phyloP scores from a whole-genome alignment of 2,113 vertebrate genomes.

The Cettia cetti region DNA sequence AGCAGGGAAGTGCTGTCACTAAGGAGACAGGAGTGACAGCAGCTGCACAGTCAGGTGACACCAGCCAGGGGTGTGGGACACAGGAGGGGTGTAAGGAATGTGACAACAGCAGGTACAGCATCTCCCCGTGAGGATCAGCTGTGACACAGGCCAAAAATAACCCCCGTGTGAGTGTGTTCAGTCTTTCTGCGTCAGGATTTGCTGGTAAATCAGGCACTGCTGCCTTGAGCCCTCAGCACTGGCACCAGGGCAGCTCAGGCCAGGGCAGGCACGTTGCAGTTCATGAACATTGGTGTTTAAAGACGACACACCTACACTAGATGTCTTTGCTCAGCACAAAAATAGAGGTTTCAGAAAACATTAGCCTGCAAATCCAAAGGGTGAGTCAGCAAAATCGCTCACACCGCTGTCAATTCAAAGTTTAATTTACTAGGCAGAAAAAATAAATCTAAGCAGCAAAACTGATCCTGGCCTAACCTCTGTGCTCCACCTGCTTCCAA shows the following conservation, averaged over 20 bases:
- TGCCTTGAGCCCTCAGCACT: not conserved
- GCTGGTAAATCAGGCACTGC: not conserved
- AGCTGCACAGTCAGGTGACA: not conserved
- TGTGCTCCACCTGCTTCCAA: not conserved
- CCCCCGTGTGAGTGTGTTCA: not conserved
- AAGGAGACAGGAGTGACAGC: not conserved
- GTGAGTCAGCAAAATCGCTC: not conserved
- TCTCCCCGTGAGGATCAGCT: not conserved
- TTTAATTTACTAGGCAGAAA: not conserved
- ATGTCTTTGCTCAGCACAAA: not conserved
- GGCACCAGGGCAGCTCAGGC: not conserved
- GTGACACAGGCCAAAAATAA: not conserved
- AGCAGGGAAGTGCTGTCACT: not conserved
- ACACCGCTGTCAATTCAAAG: not conserved
- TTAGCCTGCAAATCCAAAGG: not conserved
- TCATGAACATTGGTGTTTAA: not conserved
- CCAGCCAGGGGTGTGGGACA: not conserved
- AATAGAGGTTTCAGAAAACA: not conserved
- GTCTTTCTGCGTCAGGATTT: not conserved
- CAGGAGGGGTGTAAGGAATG: not conserved
- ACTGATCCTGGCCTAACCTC: not conserved
- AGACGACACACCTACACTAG: not conserved
- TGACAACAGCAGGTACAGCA: not conserved
- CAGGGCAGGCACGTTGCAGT: not conserved
- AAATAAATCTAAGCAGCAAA: not conserved